A percentile compares a stretch with the other conserved stretches of the same genome.
phyloP scores from a whole-genome alignment of 2,888 invertebrate genomes.

The Agrotis clavis region DNA sequence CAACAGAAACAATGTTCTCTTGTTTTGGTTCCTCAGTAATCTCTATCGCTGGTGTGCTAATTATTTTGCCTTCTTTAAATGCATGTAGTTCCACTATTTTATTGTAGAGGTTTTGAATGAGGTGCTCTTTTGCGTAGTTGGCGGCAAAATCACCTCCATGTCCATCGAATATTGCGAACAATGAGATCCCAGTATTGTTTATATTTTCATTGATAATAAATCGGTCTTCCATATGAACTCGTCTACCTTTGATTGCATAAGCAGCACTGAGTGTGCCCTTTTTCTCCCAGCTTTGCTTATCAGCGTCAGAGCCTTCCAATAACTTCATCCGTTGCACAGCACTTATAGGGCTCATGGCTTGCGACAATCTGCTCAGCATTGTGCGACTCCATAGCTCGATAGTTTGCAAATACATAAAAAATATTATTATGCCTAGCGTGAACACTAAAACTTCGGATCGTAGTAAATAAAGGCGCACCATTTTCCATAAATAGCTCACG shows the following conservation, averaged over 20 bases:
- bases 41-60: slow-evolving; percentile 77
- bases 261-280: slow-evolving; percentile 95
- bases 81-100: slow-evolving; percentile 94
- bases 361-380: slow-evolving; percentile 93
- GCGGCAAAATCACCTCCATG: slow-evolving; percentile 99
- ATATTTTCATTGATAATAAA: slow-evolving; percentile 97
- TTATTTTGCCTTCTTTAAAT: slow-evolving; percentile 91
- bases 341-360: slow-evolving; percentile 92
- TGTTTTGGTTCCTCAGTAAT: slow-evolving; percentile 82
- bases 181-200: slow-evolving; percentile 95
- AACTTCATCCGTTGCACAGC: slow-evolving; percentile 92
- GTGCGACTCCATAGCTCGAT: slow-evolving; percentile 96
- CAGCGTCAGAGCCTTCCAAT: slow-evolving; percentile 89
- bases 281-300: slow-evolving; percentile 94
- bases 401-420: slow-evolving; percentile 95
- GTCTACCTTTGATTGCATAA: slow-evolving; percentile 97
- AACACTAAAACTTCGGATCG: slow-evolving; percentile 95
- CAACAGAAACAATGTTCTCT: slow-evolving; percentile 78
- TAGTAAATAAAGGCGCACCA: slow-evolving; percentile 94
- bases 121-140: slow-evolving; percentile 97
- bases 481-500: slow-evolving; percentile 94
- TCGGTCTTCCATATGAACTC: slow-evolving; percentile 98
- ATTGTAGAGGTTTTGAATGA: slow-evolving; percentile 95
- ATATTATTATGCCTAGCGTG: slow-evolving; percentile 93
- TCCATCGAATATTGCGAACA: slow-evolving; percentile 98